Evolutionary conservation across 2,888 invertebrate genomes (phyloP), one percentile per base, ranked within the genome.

Genomic region (Dilophus febrilis): DNA sequence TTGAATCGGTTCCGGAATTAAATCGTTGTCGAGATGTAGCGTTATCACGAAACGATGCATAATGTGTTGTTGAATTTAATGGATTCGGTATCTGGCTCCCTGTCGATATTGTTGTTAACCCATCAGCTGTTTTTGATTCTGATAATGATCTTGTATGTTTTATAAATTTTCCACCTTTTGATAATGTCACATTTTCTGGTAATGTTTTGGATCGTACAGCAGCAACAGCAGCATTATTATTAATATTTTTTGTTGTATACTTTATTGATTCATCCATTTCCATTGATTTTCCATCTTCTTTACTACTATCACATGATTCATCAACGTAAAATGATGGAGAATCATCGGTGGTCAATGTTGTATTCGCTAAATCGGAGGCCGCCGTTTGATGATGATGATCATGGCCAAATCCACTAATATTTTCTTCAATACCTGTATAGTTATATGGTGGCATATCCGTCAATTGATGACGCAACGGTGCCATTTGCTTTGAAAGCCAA

Each of bases 1-100:
- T 80, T 2, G 83, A 83, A 54, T 84, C 84, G n/a, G 76, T 75
- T 51, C 71, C 66, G 2, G 69, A 69, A 55, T 66, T 69, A 46
- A 68, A 67, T n/a, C 71, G 59, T 56, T 71, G 55, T 53, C 70
- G 47, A 64, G 68, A 53, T 54, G 62, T 58, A 56, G 22, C 8
- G n/a, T n/a, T n/a, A 22, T 22, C 22, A 22, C 22, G 22, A 22
- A 22, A 22, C 8, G 22, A 61, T 48, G 59, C 60, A 44, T 30
- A 30, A 30, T 13, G 4, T n/a, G 4, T 4, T 6, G 4, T 13
- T 53, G 50, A 34, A 31, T 41, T 35, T 38, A 40, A 4, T 37
- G 44, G 44, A n/a, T 48, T 43, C 28, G 28, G 44, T 19, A 7
- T 5, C 42, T 45, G 31, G n/a, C n/a, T n/a, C n/a, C n/a, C n/a